Conservation (phyloP, 2,888 invertebrate genomes). For the Cantharis lateralis region DNA sequence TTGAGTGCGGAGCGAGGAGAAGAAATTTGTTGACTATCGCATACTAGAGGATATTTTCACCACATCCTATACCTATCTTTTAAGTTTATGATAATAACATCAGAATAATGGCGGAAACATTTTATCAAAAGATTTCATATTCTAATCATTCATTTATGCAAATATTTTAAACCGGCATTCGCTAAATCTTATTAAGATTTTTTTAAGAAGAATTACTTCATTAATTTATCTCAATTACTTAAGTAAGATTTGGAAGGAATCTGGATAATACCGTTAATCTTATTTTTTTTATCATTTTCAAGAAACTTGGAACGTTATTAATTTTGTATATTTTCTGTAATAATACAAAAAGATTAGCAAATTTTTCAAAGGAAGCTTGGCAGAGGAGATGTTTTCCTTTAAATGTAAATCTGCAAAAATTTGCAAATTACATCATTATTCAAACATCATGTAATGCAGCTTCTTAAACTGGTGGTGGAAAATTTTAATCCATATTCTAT, state of each 20-base stretch:
- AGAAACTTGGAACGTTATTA: neutral
- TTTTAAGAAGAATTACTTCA: neutral
- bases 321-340: too few relatives aligned
- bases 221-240: neutral
- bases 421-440: too few relatives aligned
- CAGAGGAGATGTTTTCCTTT: too few relatives aligned
- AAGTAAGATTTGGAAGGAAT: neutral
- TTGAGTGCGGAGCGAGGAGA: neutral
- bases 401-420: too few relatives aligned
- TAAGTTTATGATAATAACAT: neutral
- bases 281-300: neutral
- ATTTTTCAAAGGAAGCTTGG: too few relatives aligned
- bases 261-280: neutral
- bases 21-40: neutral
- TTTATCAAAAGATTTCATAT: neutral
- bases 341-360: too few relatives aligned
- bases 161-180: neutral
- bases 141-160: neutral
- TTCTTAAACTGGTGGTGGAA: too few relatives aligned
- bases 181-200: neutral
- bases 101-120: neutral
- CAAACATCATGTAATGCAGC: too few relatives aligned
- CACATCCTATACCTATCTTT: neutral
- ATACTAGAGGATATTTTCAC: neutral
- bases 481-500: too few relatives aligned